phyloP scores from a whole-genome alignment of 2,113 vertebrate species.

The human region DNA sequence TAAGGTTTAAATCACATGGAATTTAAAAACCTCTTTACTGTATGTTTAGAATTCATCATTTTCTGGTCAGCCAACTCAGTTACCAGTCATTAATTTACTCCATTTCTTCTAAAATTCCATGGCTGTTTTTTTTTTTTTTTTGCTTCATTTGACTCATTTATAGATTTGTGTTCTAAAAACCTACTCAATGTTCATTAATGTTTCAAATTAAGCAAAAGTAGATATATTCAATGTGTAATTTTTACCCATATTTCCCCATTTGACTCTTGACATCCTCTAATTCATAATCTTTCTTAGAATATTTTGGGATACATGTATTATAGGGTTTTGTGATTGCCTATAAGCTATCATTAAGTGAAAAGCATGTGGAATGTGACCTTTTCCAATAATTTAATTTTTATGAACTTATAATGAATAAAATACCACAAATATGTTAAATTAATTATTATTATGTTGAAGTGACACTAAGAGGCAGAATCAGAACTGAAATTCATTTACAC shows the following conservation, averaged over 20 bases:
- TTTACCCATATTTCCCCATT: neutral
- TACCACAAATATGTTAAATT: neutral
- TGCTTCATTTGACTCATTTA: neutral
- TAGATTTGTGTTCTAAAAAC: neutral
- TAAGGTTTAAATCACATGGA: neutral
- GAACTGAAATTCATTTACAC: neutral
- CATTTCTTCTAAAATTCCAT: neutral
- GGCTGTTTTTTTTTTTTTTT: neutral
- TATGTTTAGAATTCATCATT: neutral
- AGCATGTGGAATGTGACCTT: fast-evolving
- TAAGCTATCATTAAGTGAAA: neutral
- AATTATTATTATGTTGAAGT: neutral
- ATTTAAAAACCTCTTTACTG: neutral
- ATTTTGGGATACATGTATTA: neutral
- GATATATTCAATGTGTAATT: neutral
- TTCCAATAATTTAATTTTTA: neutral
- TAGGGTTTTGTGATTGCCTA: neutral
- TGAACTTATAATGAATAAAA: neutral
- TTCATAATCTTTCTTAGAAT: neutral
- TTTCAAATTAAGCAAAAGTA: neutral
- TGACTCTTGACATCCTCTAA: neutral
- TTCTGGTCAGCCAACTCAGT: neutral
- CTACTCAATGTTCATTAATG: neutral
- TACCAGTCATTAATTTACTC: neutral
- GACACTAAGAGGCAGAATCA: neutral